Evolutionary conservation across 1,140 invertebrate genomes (phyloP).

Genomic region (Carcinoscorpius rotundicauda): DNA sequence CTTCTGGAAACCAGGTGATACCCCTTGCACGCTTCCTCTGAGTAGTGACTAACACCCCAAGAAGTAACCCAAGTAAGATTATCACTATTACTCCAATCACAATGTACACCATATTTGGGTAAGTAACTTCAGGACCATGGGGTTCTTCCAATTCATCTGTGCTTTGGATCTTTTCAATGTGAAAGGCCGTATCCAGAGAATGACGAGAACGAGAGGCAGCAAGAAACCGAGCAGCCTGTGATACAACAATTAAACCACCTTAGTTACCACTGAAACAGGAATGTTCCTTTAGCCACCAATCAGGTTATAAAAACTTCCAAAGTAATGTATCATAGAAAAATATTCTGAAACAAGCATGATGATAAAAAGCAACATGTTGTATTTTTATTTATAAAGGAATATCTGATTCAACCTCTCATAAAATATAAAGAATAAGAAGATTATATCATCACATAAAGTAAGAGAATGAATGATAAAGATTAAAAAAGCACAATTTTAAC

Average conservation of each 20-base stretch:
- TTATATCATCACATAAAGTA: no score
- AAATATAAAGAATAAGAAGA: no score
- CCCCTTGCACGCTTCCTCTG: conserved; percentile 49
- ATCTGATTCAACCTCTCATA: no score
- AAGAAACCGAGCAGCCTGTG: conserved; percentile 59
- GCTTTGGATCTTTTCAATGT: conserved; percentile 64
- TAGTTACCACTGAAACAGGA: no score
- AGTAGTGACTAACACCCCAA: conserved; percentile 59
- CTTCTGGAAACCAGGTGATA: conserved; percentile 95
- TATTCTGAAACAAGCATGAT: no score
- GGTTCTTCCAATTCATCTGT: conserved; percentile 29
- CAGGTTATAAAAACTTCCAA: no score
- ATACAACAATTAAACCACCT: not conserved
- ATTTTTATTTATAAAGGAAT: no score
- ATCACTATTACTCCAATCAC: conserved; percentile 52
- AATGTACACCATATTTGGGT: conserved; percentile 59
- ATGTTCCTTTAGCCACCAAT: no score
- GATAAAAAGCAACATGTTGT: no score
- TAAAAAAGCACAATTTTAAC: no score
- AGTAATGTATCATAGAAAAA: no score
- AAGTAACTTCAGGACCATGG: conserved; percentile 19
- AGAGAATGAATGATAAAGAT: no score
- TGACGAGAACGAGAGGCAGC: conserved; percentile 70
- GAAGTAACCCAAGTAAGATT: conserved; percentile 51
- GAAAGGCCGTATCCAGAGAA: conserved; percentile 53